A percentile compares a stretch with the other conserved stretches of the same genome.
Conservation (phyloP, 2,888 invertebrate genomes). For the Strigamia crassipes region DNA sequence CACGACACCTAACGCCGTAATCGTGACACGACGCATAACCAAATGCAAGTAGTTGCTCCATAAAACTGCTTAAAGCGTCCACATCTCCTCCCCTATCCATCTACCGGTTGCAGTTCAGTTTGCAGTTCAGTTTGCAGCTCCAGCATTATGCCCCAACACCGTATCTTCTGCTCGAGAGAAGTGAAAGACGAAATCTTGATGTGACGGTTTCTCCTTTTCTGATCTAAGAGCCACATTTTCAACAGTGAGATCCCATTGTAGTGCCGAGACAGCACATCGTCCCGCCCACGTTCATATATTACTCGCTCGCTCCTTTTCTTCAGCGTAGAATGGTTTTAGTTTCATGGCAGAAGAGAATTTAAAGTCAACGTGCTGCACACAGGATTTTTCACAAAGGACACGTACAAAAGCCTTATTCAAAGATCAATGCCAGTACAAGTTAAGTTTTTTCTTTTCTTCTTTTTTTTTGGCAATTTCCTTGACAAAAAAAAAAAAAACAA, state of each 20-base stretch:
- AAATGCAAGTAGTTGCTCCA: constrained; percentile 24
- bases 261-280: not conserved
- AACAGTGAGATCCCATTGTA: constrained; percentile 15
- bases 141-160: not conserved
- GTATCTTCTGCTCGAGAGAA: constrained; percentile 24
- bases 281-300: constrained; percentile 22
- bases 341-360: not conserved
- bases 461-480: constrained; percentile 2
- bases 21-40: constrained; percentile 26
- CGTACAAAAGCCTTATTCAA: constrained; percentile 39
- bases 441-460: not conserved
- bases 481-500: not conserved
- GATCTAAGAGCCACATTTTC: constrained; percentile 5
- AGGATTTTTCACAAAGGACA: not conserved
- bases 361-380: not conserved
- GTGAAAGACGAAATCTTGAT: not conserved
- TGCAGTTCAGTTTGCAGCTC: too few species aligned
- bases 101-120: not conserved
- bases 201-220: constrained; percentile 8
- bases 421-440: constrained; percentile 12
- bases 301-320: constrained; percentile 6
- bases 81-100: constrained; percentile 4
- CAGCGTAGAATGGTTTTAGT: not conserved
- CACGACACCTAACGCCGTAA: constrained; percentile 33
- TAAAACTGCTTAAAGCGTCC: not conserved